Evolutionary conservation across 2,113 vertebrate species (phyloP), one percentile per base, ranked within the genome.

Genomic region (Anoura caudifer): DNA sequence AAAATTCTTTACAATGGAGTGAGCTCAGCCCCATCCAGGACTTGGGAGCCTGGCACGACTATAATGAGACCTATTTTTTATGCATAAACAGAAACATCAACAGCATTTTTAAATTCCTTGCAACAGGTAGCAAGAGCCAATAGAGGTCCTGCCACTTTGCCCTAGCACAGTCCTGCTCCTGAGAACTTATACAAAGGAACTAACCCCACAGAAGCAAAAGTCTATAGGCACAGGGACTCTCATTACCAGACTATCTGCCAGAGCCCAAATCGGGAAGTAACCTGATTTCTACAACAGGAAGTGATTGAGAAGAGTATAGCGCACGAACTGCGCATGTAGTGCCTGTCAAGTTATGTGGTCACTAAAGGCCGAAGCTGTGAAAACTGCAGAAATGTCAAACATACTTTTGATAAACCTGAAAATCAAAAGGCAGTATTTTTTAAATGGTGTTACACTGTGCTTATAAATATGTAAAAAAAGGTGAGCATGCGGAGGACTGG

Each of bases 181-280:
- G 75, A 67, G 54, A 91, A 87, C 26, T 41, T 41, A 86, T 36
- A 9, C 28, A 50, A 45, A 82, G 31, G 31, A 69, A 56, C 61
- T 76, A 82, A 91, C 82, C 75, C n/a, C 87, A 91, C 16, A 87
- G 76, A 82, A 76, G n/a, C 41, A 83, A 50, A 96, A 87, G 52
- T 61, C 47, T 52, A 75, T 5, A 59, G 76, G 87, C 50, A 91
- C 56, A 52, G 65, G 75, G 59, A 67, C 65, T 28, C 72, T 69
- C 54, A 84, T 31, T 89, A 36, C 28, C 50, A 38, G 38, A 13
- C 82, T 67, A n/a, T 28, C 15, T 59, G 7, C n/a, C 38, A 56
- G 14, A 75, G 47, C 24, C 65, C 12, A 90, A 80, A 56, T 50
- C 8, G 38, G 22, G 31, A 67, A 75, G 65, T 38, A 79, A 84